A percentile compares a stretch with the other conserved stretches of the same genome.
phyloP scores from a whole-genome alignment of 2,888 invertebrate species.

The Colostygia pectinataria region DNA sequence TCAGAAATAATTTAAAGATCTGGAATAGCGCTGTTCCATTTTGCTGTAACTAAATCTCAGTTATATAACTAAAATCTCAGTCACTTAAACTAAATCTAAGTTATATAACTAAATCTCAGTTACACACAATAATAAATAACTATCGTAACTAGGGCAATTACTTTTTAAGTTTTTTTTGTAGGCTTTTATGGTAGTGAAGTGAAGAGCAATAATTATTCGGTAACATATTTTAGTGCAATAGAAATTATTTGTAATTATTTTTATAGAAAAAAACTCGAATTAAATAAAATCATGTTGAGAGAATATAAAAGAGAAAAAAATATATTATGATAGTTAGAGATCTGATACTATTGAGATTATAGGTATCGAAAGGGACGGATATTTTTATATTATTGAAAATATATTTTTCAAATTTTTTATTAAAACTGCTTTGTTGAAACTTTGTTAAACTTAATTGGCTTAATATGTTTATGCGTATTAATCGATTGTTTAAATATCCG shows the following conservation, averaged over 20 bases:
- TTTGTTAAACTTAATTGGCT: constrained; percentile 15
- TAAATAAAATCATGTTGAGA: constrained; percentile 45
- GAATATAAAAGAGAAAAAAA: constrained; percentile 38
- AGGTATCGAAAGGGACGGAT: constrained; percentile 47
- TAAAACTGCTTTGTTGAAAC: constrained; percentile 11
- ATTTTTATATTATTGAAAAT: constrained; percentile 35
- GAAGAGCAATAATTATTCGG: constrained; percentile 70
- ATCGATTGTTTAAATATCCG: constrained; percentile 35
- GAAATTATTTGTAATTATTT: constrained; percentile 73
- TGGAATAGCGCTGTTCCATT: constrained; percentile 32
- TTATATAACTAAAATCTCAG: constrained; percentile 17
- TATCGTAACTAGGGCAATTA: constrained; percentile 43
- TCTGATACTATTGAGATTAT: constrained; percentile 81
- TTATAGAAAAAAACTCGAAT: constrained; percentile 61
- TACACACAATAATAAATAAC: constrained; percentile 9
- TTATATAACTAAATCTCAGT: constrained; percentile 17
- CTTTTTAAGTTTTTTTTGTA: constrained; percentile 43
- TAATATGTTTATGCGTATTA: constrained; percentile 19
- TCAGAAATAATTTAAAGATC: constrained; percentile 43
- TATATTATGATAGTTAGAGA: constrained; percentile 65
- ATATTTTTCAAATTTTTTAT: constrained; percentile 34
- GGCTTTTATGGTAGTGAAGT: constrained; percentile 59
- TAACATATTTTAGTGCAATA: constrained; percentile 74
- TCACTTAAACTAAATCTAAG: constrained; percentile 37
- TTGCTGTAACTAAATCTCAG: constrained; percentile 34